These are phyloP conservation scores for Musca domestica DNA, from an alignment of 1,140 invertebrate genomes.

Conservation along the genomic window DNA sequence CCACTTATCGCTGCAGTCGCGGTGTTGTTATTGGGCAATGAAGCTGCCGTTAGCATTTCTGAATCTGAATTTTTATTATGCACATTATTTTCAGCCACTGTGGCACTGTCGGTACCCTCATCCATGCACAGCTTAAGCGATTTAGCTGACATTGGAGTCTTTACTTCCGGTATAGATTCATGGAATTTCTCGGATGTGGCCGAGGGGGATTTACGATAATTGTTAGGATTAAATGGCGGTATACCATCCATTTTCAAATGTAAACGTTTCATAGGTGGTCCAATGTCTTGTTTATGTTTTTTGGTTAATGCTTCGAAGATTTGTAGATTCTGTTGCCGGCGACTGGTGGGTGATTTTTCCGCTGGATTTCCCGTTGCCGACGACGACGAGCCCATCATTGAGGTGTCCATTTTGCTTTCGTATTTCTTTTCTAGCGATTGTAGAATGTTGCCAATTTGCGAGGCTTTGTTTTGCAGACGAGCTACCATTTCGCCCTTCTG, in stretches of 20 bases:
- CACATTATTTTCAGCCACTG: too few relatives aligned
- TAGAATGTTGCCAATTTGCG: slow-evolving; percentile 85
- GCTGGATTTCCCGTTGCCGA: slow-evolving; percentile 1
- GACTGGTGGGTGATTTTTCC: slow-evolving; percentile 44
- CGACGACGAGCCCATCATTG: not conserved
- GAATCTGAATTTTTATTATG: too few relatives aligned
- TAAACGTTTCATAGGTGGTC: slow-evolving; percentile 49
- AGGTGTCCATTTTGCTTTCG: slow-evolving; percentile 40
- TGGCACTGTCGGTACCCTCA: not conserved
- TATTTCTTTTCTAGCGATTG: slow-evolving; percentile 82
- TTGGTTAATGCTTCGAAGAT: slow-evolving; percentile 51
- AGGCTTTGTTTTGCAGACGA: slow-evolving; percentile 83
- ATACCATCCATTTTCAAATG: slow-evolving; percentile 52
- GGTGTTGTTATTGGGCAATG: not conserved
- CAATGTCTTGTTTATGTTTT: slow-evolving; percentile 50
- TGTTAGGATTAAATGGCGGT: slow-evolving; percentile 56
- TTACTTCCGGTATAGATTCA: slow-evolving; percentile 19
- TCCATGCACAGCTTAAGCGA: slow-evolving; percentile 25
- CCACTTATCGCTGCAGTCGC: not conserved
- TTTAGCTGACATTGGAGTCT: slow-evolving; percentile 36
- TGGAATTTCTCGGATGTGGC: slow-evolving; percentile 10
- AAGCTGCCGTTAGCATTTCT: not conserved
- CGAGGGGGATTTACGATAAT: slow-evolving; percentile 57
- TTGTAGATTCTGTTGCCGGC: slow-evolving; percentile 49
- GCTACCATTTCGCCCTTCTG: slow-evolving; percentile 89